Conservation (phyloP, 2,113 vertebrate genomes). For the Limanda limanda region DNA sequence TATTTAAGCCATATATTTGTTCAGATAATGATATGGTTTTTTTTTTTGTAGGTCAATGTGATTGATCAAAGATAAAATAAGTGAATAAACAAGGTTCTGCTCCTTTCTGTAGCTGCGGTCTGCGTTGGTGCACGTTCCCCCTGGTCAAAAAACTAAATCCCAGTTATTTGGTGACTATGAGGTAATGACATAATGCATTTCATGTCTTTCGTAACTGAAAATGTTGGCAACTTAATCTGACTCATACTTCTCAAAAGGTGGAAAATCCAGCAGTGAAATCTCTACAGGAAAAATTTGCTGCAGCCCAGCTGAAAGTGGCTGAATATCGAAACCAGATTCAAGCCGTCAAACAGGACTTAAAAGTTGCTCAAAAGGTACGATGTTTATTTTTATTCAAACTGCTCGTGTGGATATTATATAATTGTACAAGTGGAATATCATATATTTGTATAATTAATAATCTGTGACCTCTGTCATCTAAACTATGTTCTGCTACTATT, state of each 20-base stretch:
- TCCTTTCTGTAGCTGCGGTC: constrained; percentile 79
- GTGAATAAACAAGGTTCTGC: neutral
- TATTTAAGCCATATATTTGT: too few relatives aligned
- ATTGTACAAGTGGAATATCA: too few relatives aligned
- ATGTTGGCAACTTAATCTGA: neutral
- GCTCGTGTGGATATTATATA: too few relatives aligned
- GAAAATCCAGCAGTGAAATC: constrained; percentile 84
- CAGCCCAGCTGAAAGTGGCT: constrained; percentile 86
- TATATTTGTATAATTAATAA: neutral
- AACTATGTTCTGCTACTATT: too few relatives aligned
- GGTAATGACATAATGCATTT: constrained; percentile 19
- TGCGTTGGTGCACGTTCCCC: constrained; percentile 53
- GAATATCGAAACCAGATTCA: constrained; percentile 95
- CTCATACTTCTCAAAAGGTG: constrained; percentile 62
- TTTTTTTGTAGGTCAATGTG: too few relatives aligned
- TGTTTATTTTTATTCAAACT: neutral
- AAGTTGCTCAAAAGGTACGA: constrained; percentile 91
- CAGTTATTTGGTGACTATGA: constrained; percentile 62
- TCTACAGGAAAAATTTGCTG: constrained; percentile 88
- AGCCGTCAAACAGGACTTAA: constrained; percentile 87
- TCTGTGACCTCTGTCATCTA: neutral
- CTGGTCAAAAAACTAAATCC: constrained; percentile 59
- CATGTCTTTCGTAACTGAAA: neutral
- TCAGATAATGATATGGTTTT: too few relatives aligned
- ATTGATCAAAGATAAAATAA: too few relatives aligned